Percentiles rank a stretch among this genome's conserved stretches.
phyloP scores from a whole-genome alignment of 2,888 invertebrate species.

The Gandaritis pyraliata region DNA sequence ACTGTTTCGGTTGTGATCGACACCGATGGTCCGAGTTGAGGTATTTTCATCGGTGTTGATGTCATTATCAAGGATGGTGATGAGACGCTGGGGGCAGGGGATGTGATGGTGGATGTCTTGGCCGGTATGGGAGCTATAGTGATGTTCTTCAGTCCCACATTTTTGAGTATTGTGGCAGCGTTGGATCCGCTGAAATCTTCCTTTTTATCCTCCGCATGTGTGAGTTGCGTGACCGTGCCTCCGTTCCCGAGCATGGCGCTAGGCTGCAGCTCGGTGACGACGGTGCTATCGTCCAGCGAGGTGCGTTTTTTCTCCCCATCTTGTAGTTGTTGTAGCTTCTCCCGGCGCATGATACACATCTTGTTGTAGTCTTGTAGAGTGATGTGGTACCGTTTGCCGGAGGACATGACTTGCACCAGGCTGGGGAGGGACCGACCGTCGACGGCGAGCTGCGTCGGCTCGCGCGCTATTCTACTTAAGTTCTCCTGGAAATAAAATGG shows the following conservation, averaged over 20 bases:
- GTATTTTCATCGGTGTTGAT: constrained; percentile 63
- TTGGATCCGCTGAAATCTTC: constrained; percentile 63
- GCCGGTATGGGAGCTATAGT: constrained; percentile 77
- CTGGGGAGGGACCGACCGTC: constrained; percentile 85
- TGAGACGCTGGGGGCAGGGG: constrained; percentile 56
- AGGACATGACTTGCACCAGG: constrained; percentile 89
- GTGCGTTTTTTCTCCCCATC: constrained; percentile 67
- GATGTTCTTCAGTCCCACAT: constrained; percentile 78
- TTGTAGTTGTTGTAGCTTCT: constrained; percentile 86
- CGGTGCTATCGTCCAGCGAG: constrained; percentile 53
- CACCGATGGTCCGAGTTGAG: constrained; percentile 65
- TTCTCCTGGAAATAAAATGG: constrained; percentile 64
- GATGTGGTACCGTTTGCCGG: constrained; percentile 91
- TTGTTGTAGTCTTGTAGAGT: constrained; percentile 92
- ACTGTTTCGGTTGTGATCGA: constrained; percentile 67
- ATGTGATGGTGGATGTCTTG: constrained; percentile 73
- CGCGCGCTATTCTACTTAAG: constrained; percentile 67
- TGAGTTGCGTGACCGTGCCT: constrained; percentile 66
- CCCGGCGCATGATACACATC: constrained; percentile 89
- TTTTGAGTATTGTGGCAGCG: constrained; percentile 76
- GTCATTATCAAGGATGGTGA: constrained; percentile 64
- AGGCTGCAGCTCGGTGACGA: constrained; percentile 72
- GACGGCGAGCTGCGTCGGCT: constrained; percentile 83
- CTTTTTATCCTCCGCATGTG: constrained; percentile 51
- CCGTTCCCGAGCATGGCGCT: constrained; percentile 72